Evolutionary conservation across 2,888 invertebrate species (phyloP).

Genomic region (Drosophila stalkeri): DNA sequence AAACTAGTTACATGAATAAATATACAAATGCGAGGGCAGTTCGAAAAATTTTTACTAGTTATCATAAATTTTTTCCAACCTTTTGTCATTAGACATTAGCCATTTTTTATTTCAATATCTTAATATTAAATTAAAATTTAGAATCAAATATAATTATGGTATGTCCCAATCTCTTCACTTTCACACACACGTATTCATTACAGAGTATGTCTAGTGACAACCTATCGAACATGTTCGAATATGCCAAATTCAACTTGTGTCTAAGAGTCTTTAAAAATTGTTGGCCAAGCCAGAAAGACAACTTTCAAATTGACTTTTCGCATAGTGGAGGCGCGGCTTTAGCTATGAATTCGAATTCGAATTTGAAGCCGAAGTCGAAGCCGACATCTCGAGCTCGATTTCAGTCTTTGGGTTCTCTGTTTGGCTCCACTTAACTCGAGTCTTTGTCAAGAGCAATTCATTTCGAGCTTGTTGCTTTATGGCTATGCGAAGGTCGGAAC

Average conservation of each 20-base stretch:
- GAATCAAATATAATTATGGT: neutral
- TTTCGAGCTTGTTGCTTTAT: conserved; percentile 35
- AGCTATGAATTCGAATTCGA: conserved; percentile 6
- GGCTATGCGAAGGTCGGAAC: conserved; percentile 51
- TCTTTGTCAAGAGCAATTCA: conserved; percentile 40
- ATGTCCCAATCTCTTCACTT: neutral
- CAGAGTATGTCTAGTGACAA: conserved; percentile 4
- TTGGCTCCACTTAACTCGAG: conserved; percentile 21
- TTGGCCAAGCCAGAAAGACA: conserved; percentile 33
- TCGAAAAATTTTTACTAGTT: neutral
- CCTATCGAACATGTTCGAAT: conserved; percentile 3
- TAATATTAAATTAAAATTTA: no score
- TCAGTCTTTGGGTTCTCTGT: conserved; percentile 3
- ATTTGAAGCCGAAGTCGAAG: neutral
- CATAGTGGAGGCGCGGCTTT: conserved; percentile 24
- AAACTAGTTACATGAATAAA: conserved; percentile 3
- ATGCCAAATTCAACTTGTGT: conserved; percentile 21
- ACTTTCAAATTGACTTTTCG: conserved; percentile 63
- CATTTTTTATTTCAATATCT: no score
- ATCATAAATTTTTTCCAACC: no score
- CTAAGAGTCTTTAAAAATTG: conserved; percentile 12
- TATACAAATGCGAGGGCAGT: neutral
- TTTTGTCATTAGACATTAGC: no score
- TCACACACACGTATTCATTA: neutral
- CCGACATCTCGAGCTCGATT: neutral